A percentile compares a stretch with the other conserved stretches of the same genome.
These are phyloP conservation scores for Sphaerophoria taeniata DNA, from an alignment of 2,888 invertebrate genomes.

Conservation along the genomic window DNA sequence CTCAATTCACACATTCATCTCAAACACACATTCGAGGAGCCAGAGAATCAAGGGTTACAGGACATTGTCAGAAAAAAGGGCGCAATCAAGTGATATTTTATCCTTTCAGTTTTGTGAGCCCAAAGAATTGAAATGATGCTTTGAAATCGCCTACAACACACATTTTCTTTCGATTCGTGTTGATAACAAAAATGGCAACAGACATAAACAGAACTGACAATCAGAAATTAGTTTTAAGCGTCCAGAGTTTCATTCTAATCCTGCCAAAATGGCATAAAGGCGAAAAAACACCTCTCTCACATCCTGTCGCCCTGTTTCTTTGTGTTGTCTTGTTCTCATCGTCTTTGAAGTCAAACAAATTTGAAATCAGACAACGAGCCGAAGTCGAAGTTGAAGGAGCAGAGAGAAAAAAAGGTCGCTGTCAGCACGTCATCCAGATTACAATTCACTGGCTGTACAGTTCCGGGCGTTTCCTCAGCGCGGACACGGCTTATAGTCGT, in stretches of 20 bases:
- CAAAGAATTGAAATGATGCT: neutral
- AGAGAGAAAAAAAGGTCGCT: slow-evolving; percentile 63
- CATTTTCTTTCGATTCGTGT: slow-evolving; percentile 41
- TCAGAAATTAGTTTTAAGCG: slow-evolving; percentile 67
- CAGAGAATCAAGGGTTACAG: neutral
- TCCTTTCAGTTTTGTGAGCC: slow-evolving; percentile 33
- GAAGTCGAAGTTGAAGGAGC: slow-evolving; percentile 18
- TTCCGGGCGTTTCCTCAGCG: slow-evolving; percentile 63
- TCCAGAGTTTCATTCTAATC: slow-evolving; percentile 46
- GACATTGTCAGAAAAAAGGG: neutral
- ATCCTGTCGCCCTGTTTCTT: neutral
- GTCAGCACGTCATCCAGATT: slow-evolving; percentile 72
- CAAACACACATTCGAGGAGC: slow-evolving; percentile 8
- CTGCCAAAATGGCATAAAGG: neutral
- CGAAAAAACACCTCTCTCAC: slow-evolving; percentile 16
- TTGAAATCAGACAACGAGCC: slow-evolving; percentile 27
- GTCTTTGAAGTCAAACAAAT: slow-evolving; percentile 40
- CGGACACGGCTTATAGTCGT: slow-evolving; percentile 57
- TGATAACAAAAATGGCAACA: slow-evolving; percentile 62
- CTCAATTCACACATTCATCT: slow-evolving; percentile 64
- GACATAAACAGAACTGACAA: slow-evolving; percentile 62
- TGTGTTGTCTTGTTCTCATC: slow-evolving; percentile 15
- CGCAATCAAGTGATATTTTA: slow-evolving; percentile 63
- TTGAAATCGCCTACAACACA: slow-evolving; percentile 59
- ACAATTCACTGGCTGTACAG: slow-evolving; percentile 71